Evolutionary conservation across 2,113 vertebrate genomes (phyloP).

Genomic region (Bubo blakistoni): DNA sequence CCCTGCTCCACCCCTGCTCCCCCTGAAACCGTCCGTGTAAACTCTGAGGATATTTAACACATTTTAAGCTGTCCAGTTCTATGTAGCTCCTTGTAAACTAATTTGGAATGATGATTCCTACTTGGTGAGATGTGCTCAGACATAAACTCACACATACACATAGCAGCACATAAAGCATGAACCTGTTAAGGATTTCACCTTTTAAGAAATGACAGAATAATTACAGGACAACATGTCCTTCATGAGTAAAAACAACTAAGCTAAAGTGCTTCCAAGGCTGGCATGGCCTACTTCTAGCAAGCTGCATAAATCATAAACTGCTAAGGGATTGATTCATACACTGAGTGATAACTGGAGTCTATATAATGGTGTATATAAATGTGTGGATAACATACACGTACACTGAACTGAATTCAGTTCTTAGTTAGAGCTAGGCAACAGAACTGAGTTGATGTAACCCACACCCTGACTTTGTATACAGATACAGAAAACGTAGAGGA

Average conservation of each 20-base stretch:
- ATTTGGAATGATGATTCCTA: constrained; percentile 49
- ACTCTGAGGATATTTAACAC: constrained; percentile 49
- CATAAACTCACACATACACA: constrained; percentile 25
- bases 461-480: background rate
- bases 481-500: background rate
- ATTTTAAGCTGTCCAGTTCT: constrained; percentile 56
- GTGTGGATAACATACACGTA: background rate
- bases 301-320: constrained; percentile 74
- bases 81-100: constrained; percentile 55
- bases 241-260: constrained; percentile 73
- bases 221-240: constrained; percentile 79
- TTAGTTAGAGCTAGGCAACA: background rate
- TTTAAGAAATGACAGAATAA: constrained; percentile 80
- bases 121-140: constrained; percentile 46
- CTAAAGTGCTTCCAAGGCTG: constrained; percentile 75
- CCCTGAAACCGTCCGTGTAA: background rate
- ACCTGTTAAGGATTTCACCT: constrained; percentile 75
- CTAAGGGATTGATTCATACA: constrained; percentile 36
- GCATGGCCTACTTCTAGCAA: constrained; percentile 74
- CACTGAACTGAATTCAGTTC: background rate
- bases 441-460: background rate
- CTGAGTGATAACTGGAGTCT: constrained; percentile 12
- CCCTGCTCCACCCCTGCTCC: background rate
- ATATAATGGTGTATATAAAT: background rate
- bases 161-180: constrained; percentile 49